Base-by-base conservation (phyloP, 53 echinoderm and acorn worm species). In the Astropecten irregularis region DNA sequence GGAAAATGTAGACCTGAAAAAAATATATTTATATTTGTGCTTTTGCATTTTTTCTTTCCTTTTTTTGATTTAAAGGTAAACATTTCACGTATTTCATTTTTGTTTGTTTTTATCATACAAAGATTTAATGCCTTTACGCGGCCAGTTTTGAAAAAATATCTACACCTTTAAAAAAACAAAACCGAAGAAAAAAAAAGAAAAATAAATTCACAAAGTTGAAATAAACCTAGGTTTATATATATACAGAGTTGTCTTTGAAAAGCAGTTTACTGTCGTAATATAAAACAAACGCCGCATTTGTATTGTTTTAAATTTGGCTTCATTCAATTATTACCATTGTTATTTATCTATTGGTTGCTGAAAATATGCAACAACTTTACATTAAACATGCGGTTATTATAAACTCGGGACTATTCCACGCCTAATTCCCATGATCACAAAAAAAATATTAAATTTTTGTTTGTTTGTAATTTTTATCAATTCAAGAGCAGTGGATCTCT, bases 131-230 rank as follows among this genome's bases (percentile, higher is more conserved):
- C 63, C 79, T 48, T 76, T 6, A 28, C 18, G 9, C 33, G 79
- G 61, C 62, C 32, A 39, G 36, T 79, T 61, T 47, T 56, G 46
- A 60, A 79, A 66, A 57, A 79, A 79, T 79, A 79, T 79, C 79
- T 79, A 79, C 79, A 79, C 62, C 79, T 79, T 60, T n/a, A n/a
- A 79, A 79, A 79, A 79, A 59, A 58, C 9, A 13, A 59, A 60
- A 77, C n/a, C 25, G 48, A 54, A n/a, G 22, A 54, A 54, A n/a
- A 21, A 54, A n/a, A 54, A 54, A n/a, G 54, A 21, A 21, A 54
- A 54, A n/a, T n/a, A 54, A 4, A 54, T 7, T 39, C 13, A 38
- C 35, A 26, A 27, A 27, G 61, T 21, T 61, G 40, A 9, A 40
- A 79, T 61, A 48, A 79, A 46, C 46, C 79, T 79, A 79, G n/a